Conservation (phyloP, 2,113 vertebrate species). For the Gyps fulvus region DNA sequence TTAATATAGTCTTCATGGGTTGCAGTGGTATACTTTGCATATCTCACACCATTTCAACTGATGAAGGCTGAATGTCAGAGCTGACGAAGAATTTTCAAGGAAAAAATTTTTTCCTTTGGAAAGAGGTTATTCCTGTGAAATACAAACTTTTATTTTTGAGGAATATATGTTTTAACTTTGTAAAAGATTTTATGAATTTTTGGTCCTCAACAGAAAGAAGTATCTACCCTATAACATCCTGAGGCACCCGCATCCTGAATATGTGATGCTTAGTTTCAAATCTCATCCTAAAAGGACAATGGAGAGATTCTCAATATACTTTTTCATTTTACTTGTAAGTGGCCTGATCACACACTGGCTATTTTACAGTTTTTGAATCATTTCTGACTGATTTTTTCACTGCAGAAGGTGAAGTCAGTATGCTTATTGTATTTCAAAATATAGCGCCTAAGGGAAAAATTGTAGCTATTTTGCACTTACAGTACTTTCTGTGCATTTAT, state of each 20-base stretch:
- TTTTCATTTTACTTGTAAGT: not conserved
- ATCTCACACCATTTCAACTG: not conserved
- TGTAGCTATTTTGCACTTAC: not conserved
- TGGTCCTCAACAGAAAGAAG: not conserved
- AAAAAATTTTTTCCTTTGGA: not conserved
- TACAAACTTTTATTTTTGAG: not conserved
- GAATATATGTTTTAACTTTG: not conserved
- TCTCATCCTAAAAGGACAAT: not conserved
- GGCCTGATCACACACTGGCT: not conserved
- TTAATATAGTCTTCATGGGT: not conserved
- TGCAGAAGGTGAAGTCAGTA: not conserved
- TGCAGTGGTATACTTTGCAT: not conserved
- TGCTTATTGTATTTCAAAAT: not conserved
- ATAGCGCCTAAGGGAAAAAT: not conserved
- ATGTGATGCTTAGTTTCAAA: not conserved
- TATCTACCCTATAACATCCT: not conserved
- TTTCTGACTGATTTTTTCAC: not conserved
- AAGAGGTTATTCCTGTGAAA: not conserved
- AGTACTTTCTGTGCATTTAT: not conserved
- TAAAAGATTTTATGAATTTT: not conserved
- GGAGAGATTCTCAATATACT: not conserved
- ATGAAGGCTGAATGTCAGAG: not conserved
- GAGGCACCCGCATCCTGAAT: not conserved
- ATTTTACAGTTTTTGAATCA: not conserved
- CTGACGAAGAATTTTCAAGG: not conserved